phyloP scores from a whole-genome alignment of 2,797 vertebrate species.

The Etheostoma perlongum region DNA sequence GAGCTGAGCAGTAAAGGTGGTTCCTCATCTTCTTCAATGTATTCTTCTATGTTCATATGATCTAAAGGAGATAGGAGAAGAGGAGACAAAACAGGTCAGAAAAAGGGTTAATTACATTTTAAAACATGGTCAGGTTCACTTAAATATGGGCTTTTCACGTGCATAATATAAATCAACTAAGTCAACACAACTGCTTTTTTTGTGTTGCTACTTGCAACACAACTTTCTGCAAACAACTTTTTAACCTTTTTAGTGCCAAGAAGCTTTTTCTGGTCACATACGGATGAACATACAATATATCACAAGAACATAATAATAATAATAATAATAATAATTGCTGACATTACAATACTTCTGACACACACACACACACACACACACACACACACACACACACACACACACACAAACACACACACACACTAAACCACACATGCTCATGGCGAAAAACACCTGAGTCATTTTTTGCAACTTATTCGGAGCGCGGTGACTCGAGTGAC shows the following conservation, averaged over 20 bases:
- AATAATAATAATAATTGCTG: not conserved
- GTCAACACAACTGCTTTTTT: not conserved
- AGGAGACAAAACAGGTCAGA: not conserved
- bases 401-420: constrained; percentile 29
- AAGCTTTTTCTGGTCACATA: not conserved
- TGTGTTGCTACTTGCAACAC: no score
- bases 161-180: not conserved
- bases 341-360: not conserved
- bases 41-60: constrained; percentile 87
- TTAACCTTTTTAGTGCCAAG: not conserved
- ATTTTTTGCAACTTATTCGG: constrained; percentile 45
- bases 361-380: constrained; percentile 8
- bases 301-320: not conserved
- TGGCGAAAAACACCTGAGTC: constrained; percentile 68
- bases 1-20: constrained; percentile 85
- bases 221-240: not conserved
- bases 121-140: not conserved
- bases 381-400: constrained; percentile 17
- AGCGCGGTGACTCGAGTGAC: constrained; percentile 21
- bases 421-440: constrained; percentile 13
- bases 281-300: not conserved
- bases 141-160: not conserved
- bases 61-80: constrained; percentile 63
- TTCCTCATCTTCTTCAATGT: constrained; percentile 88
- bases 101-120: not conserved